A percentile compares a stretch with the other conserved stretches of the same genome.
Conservation (phyloP, 2,797 vertebrate genomes). For the Nannoperca australis region DNA sequence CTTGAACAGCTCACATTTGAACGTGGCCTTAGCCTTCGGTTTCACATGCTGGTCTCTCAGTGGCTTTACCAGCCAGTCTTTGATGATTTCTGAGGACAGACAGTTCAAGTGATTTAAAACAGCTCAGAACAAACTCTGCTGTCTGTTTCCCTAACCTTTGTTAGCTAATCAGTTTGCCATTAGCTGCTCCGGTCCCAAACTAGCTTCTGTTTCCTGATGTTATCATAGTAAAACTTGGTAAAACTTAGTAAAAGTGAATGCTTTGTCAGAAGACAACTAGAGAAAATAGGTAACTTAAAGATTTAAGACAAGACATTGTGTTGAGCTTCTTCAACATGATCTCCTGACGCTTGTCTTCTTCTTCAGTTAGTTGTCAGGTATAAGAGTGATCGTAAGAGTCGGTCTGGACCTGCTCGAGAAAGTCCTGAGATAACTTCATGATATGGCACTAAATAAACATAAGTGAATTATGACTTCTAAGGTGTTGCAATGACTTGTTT, state of each 20-base stretch:
- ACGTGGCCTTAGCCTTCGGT: constrained; percentile 92
- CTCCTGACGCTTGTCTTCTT: too few relatives aligned
- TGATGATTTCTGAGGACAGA: constrained; percentile 91
- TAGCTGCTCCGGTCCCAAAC: neutral
- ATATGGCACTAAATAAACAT: too few relatives aligned
- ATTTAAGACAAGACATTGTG: neutral
- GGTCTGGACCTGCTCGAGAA: too few relatives aligned
- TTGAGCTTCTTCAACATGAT: neutral
- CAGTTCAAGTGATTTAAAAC: constrained; percentile 14
- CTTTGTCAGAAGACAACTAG: neutral
- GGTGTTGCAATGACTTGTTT: neutral
- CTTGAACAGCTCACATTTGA: constrained; percentile 91
- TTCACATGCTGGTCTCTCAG: constrained; percentile 98
- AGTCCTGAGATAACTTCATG: too few relatives aligned
- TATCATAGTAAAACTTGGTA: neutral
- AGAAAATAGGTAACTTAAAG: neutral
- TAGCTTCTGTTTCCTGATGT: neutral
- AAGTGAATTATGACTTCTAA: too few relatives aligned
- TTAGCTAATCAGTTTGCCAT: neutral
- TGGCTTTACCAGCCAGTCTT: constrained; percentile 97
- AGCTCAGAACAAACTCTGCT: neutral
- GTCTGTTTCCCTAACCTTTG: neutral
- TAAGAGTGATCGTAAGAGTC: too few relatives aligned
- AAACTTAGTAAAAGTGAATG: neutral
- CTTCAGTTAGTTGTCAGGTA: too few relatives aligned